These are phyloP conservation scores for Loris lydekkerianus DNA, from an alignment of 2,797 vertebrate species.

Conservation along the genomic window DNA sequence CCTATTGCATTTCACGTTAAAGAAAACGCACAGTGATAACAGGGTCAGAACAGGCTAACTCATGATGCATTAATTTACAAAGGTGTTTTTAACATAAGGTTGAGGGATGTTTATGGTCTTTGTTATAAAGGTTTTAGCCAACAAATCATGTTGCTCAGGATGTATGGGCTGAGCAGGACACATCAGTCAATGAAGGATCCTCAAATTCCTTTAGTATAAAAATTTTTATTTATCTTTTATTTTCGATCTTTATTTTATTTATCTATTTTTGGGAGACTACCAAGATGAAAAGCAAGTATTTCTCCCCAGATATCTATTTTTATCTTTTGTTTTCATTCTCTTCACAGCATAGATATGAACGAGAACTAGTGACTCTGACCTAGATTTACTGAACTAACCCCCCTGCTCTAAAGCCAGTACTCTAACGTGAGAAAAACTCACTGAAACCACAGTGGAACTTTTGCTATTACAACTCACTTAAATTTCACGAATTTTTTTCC, in stretches of 20 bases:
- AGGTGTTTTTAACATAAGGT: constrained; percentile 53
- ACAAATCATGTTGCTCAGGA: constrained; percentile 55
- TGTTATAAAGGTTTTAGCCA: constrained; percentile 47
- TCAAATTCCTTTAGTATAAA: constrained; percentile 52
- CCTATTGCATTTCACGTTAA: constrained; percentile 63
- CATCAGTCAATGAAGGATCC: constrained; percentile 58
- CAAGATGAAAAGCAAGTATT: constrained; percentile 26
- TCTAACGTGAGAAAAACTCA: neutral
- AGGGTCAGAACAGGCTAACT: neutral
- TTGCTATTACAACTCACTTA: neutral
- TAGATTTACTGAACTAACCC: neutral
- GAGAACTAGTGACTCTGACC: neutral
- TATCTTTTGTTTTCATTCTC: constrained; percentile 60
- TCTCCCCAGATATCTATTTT: constrained; percentile 34
- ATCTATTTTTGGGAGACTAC: constrained; percentile 48
- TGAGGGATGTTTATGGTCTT: constrained; percentile 46
- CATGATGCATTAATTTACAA: constrained; percentile 41
- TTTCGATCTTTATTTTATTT: neutral
- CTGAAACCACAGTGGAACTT: neutral
- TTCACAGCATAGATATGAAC: neutral
- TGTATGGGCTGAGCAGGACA: neutral
- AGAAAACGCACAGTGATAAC: constrained; percentile 37
- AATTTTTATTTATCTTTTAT: constrained; percentile 51
- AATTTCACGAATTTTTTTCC: neutral
- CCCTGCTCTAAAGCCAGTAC: neutral